Evolutionary conservation across 53 echinoderm and acorn worm species (phyloP), one percentile per base, ranked within the genome.

Genomic region (Henricia sp.): DNA sequence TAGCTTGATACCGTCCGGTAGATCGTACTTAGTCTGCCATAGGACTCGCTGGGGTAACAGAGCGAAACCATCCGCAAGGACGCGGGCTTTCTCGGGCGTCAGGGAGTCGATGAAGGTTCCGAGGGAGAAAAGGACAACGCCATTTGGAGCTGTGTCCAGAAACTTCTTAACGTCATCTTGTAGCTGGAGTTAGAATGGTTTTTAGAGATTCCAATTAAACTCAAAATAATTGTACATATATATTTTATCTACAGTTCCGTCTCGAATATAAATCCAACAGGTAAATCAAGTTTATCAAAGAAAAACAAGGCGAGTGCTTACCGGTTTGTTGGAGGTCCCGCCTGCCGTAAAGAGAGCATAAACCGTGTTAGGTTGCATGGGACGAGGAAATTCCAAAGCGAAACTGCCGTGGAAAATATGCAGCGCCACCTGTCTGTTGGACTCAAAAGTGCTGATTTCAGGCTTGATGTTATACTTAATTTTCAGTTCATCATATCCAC

Each of bases 31-130:
- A 10, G 67, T 37, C n/a, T 37, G 67, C 67, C 67, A 67, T 12
- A 67, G 67, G 21, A 67, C 67, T 16, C 67, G 67, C 17, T 36
- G 37, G 2, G 67, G 67, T 23, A 67, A 8, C 6, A 16, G 23
- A 1, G 37, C 39, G 19, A 67, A 67, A 30, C 67, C 40, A 21
- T 67, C 67, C 20, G 67, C 67, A 67, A 67, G 19, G 37, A 67
- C 67, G 6, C 38, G 67, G 19, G 67, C 67, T 6, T 1, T 36
- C 9, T 67, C 39, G 4, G 2, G 37, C 17, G 36, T 23, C 67
- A 67, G 17, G 38, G 6, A 2, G 8, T 30, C 37, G 23, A 23
- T 3, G 39, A n/a, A 33, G 17, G 19, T 67, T 25, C 67, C 67
- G 14, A 67, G 35, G 2, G 67, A 67, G 39, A 67, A 67, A 37